Conservation (phyloP, 1,140 invertebrate species). For the Diorhabda sublineata region DNA sequence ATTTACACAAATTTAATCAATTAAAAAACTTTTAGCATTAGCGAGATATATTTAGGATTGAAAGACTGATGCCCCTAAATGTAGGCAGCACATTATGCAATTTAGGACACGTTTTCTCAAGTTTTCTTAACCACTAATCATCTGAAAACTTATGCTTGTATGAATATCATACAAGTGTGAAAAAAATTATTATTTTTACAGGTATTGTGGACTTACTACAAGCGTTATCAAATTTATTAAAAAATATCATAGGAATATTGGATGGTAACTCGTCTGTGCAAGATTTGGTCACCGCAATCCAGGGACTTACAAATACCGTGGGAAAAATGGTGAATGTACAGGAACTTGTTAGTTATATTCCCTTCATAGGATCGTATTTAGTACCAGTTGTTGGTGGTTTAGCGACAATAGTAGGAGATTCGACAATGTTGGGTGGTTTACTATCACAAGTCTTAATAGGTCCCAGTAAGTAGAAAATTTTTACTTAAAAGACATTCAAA, state of each 20-base stretch:
- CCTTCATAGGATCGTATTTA: not conserved
- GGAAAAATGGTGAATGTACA: slow-evolving; percentile 1
- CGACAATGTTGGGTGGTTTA: slow-evolving; percentile 8
- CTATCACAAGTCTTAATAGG: slow-evolving; percentile 3
- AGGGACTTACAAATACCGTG: not conserved
- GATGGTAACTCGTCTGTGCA: not conserved
- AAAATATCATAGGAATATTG: not conserved
- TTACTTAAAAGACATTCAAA: too few species aligned
- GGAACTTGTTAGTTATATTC: not conserved
- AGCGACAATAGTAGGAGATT: slow-evolving; percentile 4
- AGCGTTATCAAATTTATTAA: not conserved
- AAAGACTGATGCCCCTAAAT: too few species aligned
- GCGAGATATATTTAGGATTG: too few species aligned
- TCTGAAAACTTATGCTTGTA: too few species aligned
- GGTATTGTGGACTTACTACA: not conserved
- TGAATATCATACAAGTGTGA: too few species aligned
- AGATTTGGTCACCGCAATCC: not conserved
- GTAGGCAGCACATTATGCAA: too few species aligned
- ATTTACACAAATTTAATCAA: too few species aligned
- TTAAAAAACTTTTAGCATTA: too few species aligned
- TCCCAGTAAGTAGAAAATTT: slow-evolving; percentile 1
- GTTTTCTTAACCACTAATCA: too few species aligned
- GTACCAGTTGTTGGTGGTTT: not conserved
- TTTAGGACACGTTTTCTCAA: too few species aligned
- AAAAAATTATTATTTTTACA: not conserved